Base-by-base conservation (phyloP, 2,888 invertebrate species). In the Cataglyphis altisquamis region DNA sequence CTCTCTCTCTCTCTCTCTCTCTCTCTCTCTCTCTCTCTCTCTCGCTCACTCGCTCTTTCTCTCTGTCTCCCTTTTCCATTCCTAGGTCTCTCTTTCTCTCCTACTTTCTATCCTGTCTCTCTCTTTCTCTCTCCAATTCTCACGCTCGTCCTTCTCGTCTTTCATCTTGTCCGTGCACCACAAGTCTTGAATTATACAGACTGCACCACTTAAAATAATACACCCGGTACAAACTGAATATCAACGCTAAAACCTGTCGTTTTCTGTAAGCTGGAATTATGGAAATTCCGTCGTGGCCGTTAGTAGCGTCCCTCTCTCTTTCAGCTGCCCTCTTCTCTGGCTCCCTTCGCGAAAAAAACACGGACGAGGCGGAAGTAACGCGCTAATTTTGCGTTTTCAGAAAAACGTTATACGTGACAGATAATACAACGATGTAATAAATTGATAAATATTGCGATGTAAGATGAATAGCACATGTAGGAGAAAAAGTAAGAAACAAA, bases 171-270 rank as follows among this genome's bases (percentile, higher is more conserved):
- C 84, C 75, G 84, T 85, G 84, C 87, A 84, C 87, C 88, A 85
- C 86, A 85, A 86, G 89, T 92, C 90, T 90, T 92, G 93, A 94
- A 93, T 93, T 94, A 93, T 94, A 94, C 92, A 93, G 92, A 91
- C 92, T 89, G 91, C 91, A 90, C 90, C 92, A 93, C 94, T 94
- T 94, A 94, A 94, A 94, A 94, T 94, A 94, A 94, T 94, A 94
- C 93, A 92, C 91, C 92, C 92, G 91, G 93, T 93, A 94, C 94
- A 94, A 94, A 94, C 92, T 92, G 92, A 92, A 93, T 94, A 94
- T 94, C 94, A 93, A 91, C 92, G 91, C 91, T 94, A 93, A 94
- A 94, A 94, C 94, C 94, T 94, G 94, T 94, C 94, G 94, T 94
- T 94, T 94, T 93, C 92, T 92, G 91, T 94, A 94, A 94, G 93